phyloP scores from a whole-genome alignment of 2,797 vertebrate genomes.

The Phataginus tricuspis region DNA sequence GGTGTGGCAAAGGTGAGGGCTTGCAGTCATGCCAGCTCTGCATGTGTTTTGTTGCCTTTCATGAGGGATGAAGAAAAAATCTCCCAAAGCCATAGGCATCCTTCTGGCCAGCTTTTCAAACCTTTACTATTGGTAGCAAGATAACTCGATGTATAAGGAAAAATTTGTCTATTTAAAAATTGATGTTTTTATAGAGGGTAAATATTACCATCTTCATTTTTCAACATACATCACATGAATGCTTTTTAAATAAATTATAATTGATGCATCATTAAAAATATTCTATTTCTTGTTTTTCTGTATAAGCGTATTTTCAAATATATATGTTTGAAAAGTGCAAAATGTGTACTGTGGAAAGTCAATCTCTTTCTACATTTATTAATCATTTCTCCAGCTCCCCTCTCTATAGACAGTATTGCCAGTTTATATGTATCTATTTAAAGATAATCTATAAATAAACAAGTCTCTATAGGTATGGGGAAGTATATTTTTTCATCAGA shows the following conservation, averaged over 20 bases:
- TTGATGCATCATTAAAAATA: background rate
- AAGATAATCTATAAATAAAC: background rate
- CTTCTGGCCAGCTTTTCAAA: background rate
- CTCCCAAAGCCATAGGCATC: background rate
- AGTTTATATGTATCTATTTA: background rate
- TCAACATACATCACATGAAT: background rate
- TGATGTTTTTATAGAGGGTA: background rate
- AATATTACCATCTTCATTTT: background rate
- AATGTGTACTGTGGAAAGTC: background rate
- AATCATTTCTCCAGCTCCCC: background rate
- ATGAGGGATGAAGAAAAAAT: background rate
- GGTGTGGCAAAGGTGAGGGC: accelerated
- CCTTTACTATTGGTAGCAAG: background rate
- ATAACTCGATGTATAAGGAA: background rate
- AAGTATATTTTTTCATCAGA: background rate
- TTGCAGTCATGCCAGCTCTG: no score
- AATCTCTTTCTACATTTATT: background rate
- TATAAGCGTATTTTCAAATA: background rate
- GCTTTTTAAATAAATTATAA: background rate
- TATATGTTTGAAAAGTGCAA: background rate
- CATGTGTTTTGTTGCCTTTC: background rate
- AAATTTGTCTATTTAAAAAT: background rate
- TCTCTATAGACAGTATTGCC: background rate
- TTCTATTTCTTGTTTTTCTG: background rate
- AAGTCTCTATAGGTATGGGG: background rate